Conservation (phyloP, 2,113 vertebrate species). For the Bolborhynchus lineola region DNA sequence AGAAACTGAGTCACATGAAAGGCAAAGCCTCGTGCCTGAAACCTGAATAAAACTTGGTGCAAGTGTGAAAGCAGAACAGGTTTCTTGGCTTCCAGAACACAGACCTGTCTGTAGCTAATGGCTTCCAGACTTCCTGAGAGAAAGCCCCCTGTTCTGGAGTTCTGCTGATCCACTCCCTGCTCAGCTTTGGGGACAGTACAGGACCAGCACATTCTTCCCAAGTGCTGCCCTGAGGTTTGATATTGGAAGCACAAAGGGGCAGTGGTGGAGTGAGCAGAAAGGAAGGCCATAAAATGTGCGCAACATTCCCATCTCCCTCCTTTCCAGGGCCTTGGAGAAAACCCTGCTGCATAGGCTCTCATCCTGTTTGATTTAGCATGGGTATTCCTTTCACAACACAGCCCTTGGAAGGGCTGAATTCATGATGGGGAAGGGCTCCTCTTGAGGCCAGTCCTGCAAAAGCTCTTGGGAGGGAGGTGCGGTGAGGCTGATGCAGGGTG, state of each 20-base stretch:
- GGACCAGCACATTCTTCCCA: background rate
- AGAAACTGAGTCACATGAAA: background rate
- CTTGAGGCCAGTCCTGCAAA: background rate
- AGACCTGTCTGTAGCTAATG: background rate
- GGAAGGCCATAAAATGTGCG: background rate
- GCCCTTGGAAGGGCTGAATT: conserved; percentile 6
- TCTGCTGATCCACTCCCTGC: background rate
- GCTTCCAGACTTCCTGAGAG: background rate
- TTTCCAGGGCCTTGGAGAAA: conserved; percentile 30
- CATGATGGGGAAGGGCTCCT: background rate
- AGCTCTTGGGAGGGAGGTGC: conserved; percentile 42
- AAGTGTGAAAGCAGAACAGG: background rate
- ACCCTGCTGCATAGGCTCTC: conserved; percentile 39
- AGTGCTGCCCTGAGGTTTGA: background rate
- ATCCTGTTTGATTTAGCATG: conserved; percentile 17
- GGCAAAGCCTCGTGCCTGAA: background rate
- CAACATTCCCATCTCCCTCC: background rate
- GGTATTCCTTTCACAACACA: background rate
- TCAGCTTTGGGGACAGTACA: background rate
- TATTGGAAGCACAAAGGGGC: background rate
- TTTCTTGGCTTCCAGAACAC: background rate
- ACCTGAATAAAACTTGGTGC: background rate
- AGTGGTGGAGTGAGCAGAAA: background rate
- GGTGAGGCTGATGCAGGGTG: conserved; percentile 16
- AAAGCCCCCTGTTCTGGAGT: background rate